A percentile compares a stretch with the other conserved stretches of the same genome.
Conservation (phyloP, 1,140 invertebrate genomes). For the Zaprionus davidi region DNA sequence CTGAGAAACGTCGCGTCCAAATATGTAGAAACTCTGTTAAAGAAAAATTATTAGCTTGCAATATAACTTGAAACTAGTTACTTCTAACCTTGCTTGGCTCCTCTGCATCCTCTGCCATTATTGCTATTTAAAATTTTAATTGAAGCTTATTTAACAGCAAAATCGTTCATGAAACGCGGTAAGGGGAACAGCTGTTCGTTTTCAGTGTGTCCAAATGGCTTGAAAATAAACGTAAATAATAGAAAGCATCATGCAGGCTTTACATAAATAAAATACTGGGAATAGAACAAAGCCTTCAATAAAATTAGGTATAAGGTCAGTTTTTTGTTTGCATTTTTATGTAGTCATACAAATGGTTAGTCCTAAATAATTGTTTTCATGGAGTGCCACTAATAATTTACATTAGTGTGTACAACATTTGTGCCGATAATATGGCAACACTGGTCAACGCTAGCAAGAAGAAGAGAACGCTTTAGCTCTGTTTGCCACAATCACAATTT, state of each 20-base stretch:
- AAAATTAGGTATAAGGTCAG: background rate
- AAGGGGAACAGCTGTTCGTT: slow-evolving; percentile 48
- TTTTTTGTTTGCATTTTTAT: background rate
- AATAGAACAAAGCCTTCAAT: background rate
- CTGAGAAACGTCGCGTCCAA: slow-evolving; percentile 86
- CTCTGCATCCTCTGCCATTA: slow-evolving; percentile 62
- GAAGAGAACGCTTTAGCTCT: slow-evolving; percentile 49
- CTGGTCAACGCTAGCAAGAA: slow-evolving; percentile 56
- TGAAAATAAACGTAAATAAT: background rate
- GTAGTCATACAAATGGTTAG: background rate
- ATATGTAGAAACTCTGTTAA: slow-evolving; percentile 79
- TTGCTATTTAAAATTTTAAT: slow-evolving; percentile 19
- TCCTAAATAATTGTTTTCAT: background rate
- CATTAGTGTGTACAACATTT: slow-evolving; percentile 12
- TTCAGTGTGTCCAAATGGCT: slow-evolving; percentile 36
- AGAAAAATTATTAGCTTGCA: background rate
- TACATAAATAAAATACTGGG: background rate
- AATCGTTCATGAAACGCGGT: slow-evolving; percentile 14
- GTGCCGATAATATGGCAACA: slow-evolving; percentile 32
- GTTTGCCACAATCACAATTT: slow-evolving; percentile 74
- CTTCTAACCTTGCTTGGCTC: slow-evolving; percentile 56
- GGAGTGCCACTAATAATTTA: background rate
- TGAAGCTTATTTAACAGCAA: slow-evolving; percentile 31
- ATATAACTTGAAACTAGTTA: background rate
- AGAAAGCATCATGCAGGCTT: slow-evolving; percentile 6